Conservation (phyloP, 53 echinoderm and acorn worm genomes). For the Glandiceps talaboti region DNA sequence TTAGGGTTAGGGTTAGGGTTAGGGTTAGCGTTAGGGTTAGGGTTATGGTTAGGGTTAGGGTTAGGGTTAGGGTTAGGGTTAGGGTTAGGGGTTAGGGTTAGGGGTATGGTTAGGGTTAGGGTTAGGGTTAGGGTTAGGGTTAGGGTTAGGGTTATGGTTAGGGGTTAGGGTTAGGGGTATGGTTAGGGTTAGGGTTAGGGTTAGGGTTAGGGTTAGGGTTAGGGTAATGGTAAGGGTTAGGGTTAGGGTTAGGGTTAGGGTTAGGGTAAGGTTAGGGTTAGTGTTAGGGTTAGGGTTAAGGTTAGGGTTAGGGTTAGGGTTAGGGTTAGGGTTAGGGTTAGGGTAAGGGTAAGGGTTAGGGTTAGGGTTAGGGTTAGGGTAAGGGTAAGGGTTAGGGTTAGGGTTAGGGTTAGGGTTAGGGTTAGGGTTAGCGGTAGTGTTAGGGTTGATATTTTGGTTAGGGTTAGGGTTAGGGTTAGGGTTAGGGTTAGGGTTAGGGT, state of each 20-base stretch:
- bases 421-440: constrained; percentile 28
- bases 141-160: constrained; percentile 28
- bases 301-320: constrained; percentile 25
- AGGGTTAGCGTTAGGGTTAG: constrained; percentile 39
- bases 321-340: constrained; percentile 14
- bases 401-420: constrained; percentile 18
- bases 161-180: constrained; percentile 25
- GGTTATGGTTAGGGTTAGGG: constrained; percentile 38
- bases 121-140: constrained; percentile 30
- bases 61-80: constrained; percentile 36
- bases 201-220: constrained; percentile 13
- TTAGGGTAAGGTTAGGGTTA: constrained; percentile 21
- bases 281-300: constrained; percentile 26
- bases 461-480: background rate
- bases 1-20: constrained; percentile 32
- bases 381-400: constrained; percentile 20
- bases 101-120: constrained; percentile 27
- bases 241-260: constrained; percentile 17
- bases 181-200: constrained; percentile 21
- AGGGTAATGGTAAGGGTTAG: constrained; percentile 24
- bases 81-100: constrained; percentile 40
- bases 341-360: constrained; percentile 11
- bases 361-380: constrained; percentile 22
- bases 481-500: constrained; percentile 15
- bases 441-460: constrained; percentile 7